These are phyloP conservation scores for Garra rufa DNA, from an alignment of 2,113 vertebrate species.

Conservation along the genomic window DNA sequence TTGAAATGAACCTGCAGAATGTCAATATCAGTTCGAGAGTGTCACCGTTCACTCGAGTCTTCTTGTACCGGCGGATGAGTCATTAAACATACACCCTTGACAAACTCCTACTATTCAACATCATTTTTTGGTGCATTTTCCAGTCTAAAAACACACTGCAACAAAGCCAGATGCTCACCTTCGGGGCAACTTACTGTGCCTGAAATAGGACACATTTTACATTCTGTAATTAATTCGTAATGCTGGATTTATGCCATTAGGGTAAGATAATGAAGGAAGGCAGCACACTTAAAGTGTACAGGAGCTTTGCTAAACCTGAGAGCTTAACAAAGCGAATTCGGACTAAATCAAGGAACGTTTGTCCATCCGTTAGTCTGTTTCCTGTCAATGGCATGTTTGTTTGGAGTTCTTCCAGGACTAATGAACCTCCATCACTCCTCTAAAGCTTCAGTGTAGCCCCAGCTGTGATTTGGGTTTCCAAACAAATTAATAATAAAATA, in stretches of 20 bases:
- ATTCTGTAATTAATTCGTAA: conserved; percentile 55
- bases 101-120: conserved; percentile 38
- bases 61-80: conserved; percentile 8
- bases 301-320: conserved; percentile 7
- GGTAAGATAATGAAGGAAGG: conserved; percentile 54
- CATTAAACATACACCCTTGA: conserved; percentile 39
- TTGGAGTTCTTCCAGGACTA: conserved; percentile 38
- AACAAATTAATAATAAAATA: conserved; percentile 73
- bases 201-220: conserved; percentile 54
- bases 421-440: conserved; percentile 49
- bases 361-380: no score
- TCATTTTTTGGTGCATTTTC: conserved; percentile 41
- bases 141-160: conserved; percentile 52
- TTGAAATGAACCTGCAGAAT: conserved; percentile 52
- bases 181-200: conserved; percentile 51
- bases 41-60: conserved; percentile 3
- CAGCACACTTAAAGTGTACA: conserved; percentile 59
- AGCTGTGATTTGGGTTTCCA: conserved; percentile 67
- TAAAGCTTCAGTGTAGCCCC: conserved; percentile 59
- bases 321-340: background rate
- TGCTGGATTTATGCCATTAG: conserved; percentile 47
- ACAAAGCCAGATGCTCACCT: conserved; percentile 59
- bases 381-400: conserved; percentile 4
- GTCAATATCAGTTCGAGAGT: conserved; percentile 47
- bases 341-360: conserved; percentile 4